Evolutionary conservation across 2,797 vertebrate species (phyloP).

Genomic region (Semaprochilodus insignis): DNA sequence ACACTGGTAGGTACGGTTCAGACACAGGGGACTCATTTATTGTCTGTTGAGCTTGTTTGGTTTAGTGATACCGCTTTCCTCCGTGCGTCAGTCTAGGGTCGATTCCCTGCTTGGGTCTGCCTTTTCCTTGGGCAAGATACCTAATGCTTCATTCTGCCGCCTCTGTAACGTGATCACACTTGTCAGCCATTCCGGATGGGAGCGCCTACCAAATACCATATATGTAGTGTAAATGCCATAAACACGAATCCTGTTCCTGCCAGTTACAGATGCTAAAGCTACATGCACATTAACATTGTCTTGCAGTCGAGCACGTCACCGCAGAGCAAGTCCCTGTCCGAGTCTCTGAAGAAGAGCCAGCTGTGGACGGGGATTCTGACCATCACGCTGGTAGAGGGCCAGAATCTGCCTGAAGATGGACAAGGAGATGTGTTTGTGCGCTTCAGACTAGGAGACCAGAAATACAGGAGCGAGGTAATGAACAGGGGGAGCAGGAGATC

Average conservation of each 20-base stretch:
- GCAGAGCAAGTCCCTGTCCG: slow-evolving; percentile 72
- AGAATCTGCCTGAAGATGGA: slow-evolving; percentile 77
- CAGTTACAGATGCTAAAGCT: background rate
- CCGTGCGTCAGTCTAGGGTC: no score
- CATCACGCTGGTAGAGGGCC: slow-evolving; percentile 89
- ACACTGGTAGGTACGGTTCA: no score
- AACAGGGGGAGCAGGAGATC: background rate
- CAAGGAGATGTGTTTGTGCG: slow-evolving; percentile 85
- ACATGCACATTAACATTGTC: background rate
- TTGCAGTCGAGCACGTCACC: slow-evolving; percentile 47
- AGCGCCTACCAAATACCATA: no score
- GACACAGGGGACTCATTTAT: no score
- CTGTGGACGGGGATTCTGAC: slow-evolving; percentile 89
- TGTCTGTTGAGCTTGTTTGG: no score
- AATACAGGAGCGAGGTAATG: slow-evolving; percentile 91
- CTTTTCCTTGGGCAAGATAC: no score
- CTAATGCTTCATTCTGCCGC: no score
- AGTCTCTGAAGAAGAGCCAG: slow-evolving; percentile 86
- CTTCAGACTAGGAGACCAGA: slow-evolving; percentile 91
- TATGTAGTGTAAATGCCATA: no score
- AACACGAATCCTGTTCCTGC: background rate
- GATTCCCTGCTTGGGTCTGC: no score
- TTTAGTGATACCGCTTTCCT: no score
- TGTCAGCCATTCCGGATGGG: no score
- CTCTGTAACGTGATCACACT: no score